These are phyloP conservation scores for Akabosia matsudoensis DNA, from an alignment of 1,140 invertebrate species.

Conservation along the genomic window DNA sequence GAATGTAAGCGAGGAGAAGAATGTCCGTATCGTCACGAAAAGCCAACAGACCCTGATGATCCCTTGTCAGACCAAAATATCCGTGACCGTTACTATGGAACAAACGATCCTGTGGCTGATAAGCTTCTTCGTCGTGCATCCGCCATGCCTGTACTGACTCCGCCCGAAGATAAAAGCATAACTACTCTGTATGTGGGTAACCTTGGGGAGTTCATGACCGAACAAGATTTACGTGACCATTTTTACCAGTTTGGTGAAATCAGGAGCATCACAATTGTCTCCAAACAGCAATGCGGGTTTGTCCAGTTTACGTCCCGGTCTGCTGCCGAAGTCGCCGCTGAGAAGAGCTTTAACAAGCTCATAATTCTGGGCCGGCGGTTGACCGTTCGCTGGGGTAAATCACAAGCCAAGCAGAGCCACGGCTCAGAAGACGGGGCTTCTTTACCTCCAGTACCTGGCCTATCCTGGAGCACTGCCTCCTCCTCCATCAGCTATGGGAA, in stretches of 20 bases:
- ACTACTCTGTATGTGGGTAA: conserved; percentile 96
- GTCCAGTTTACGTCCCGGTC: conserved; percentile 88
- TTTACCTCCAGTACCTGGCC: conserved; percentile 81
- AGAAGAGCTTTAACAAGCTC: conserved; percentile 89
- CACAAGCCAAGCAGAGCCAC: conserved; percentile 65
- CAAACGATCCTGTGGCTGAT: conserved; percentile 98
- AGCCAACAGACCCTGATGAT: conserved; percentile 98
- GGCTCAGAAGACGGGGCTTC: conserved; percentile 52
- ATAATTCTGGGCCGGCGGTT: conserved; percentile 80
- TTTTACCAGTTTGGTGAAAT: conserved; percentile 99
- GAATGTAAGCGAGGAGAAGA: conserved; percentile 98
- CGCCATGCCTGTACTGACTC: conserved; percentile 88
- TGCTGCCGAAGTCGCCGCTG: conserved; percentile 88
- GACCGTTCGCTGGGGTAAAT: conserved; percentile 95
- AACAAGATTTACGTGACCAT: conserved; percentile 84
- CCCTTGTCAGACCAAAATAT: conserved; percentile 99
- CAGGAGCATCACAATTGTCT: conserved; percentile 83
- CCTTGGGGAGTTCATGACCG: conserved; percentile 79
- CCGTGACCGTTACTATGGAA: conserved; percentile 95
- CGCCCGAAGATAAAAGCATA: conserved; percentile 93
- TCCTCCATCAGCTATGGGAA: conserved; percentile 47
- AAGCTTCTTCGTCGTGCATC: conserved; percentile 91
- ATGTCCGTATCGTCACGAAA: conserved; percentile 98
- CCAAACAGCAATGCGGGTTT: conserved; percentile 94
- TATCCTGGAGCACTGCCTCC: conserved; percentile 56